phyloP scores from a whole-genome alignment of 1,140 invertebrate species.

The Heliconius melpomene region DNA sequence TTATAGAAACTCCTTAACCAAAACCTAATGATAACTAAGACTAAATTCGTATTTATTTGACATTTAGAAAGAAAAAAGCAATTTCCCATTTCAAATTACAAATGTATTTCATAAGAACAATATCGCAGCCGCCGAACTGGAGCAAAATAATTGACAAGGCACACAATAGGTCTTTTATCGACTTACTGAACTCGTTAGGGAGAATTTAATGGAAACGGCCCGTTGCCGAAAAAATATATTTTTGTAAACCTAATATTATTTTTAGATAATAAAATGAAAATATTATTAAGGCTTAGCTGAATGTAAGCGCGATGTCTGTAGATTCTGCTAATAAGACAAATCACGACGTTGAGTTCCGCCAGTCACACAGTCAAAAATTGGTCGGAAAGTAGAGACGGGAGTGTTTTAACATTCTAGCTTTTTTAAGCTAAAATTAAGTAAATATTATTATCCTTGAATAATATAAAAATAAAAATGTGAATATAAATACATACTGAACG shows the following conservation, averaged over 20 bases:
- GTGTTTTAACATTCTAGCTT: too few species aligned
- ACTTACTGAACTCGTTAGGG: constrained; percentile 19
- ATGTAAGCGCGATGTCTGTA: too few species aligned
- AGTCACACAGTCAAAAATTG: too few species aligned
- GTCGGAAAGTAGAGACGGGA: too few species aligned
- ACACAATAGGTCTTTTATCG: constrained; percentile 20
- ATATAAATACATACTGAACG: background rate
- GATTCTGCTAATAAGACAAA: too few species aligned
- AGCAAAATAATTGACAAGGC: constrained; percentile 18
- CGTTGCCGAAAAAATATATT: background rate
- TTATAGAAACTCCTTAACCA: too few species aligned
- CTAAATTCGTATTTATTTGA: background rate
- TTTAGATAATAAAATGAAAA: background rate
- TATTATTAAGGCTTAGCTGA: background rate
- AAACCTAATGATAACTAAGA: too few species aligned
- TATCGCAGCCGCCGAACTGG: background rate
- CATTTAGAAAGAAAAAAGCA: background rate
- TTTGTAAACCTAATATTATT: background rate
- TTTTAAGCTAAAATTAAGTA: background rate
- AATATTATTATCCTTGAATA: background rate
- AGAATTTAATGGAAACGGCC: constrained; percentile 16
- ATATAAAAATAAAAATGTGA: background rate
- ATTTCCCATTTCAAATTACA: background rate
- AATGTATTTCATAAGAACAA: constrained; percentile 11
- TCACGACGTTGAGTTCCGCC: too few species aligned